A percentile compares a stretch with the other conserved stretches of the same genome.
Conservation (phyloP, 2,113 vertebrate species). For the Oryzias celebensis region DNA sequence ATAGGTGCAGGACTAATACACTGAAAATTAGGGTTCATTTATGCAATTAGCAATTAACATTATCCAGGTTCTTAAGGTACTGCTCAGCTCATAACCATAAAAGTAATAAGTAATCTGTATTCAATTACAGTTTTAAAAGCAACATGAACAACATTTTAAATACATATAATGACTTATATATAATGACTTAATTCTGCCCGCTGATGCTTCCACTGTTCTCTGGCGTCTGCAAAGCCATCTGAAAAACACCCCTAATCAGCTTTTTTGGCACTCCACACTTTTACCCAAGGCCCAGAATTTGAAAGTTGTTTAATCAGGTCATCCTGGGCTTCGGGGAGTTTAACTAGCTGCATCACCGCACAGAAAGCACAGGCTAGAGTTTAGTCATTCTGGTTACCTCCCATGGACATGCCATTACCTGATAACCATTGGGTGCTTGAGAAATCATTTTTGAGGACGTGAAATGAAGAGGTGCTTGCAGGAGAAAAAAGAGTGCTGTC, state of each 20-base stretch:
- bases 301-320: slow-evolving; percentile 61
- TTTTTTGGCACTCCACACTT: slow-evolving; percentile 14
- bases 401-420: slow-evolving; percentile 61
- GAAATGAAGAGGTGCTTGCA: slow-evolving; percentile 51
- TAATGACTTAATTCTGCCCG: slow-evolving; percentile 3
- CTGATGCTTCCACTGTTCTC: slow-evolving; percentile 1
- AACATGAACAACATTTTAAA: not conserved
- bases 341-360: slow-evolving; percentile 59
- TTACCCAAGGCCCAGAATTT: slow-evolving; percentile 27
- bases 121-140: too few species aligned
- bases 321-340: slow-evolving; percentile 34
- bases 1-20: too few species aligned
- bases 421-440: slow-evolving; percentile 51
- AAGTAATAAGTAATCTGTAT: too few species aligned
- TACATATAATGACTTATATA: not conserved
- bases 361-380: slow-evolving; percentile 53
- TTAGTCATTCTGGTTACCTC: slow-evolving; percentile 55
- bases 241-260: slow-evolving; percentile 36
- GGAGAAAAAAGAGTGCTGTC: slow-evolving; percentile 41
- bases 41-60: too few species aligned
- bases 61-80: too few species aligned
- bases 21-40: too few species aligned
- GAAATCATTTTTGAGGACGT: slow-evolving; percentile 57
- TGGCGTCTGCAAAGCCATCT: slow-evolving; percentile 9
- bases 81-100: too few species aligned